Evolutionary conservation across 2,113 vertebrate species (phyloP), one percentile per base, ranked within the genome.

Genomic region (Cheirogaleus medius): DNA sequence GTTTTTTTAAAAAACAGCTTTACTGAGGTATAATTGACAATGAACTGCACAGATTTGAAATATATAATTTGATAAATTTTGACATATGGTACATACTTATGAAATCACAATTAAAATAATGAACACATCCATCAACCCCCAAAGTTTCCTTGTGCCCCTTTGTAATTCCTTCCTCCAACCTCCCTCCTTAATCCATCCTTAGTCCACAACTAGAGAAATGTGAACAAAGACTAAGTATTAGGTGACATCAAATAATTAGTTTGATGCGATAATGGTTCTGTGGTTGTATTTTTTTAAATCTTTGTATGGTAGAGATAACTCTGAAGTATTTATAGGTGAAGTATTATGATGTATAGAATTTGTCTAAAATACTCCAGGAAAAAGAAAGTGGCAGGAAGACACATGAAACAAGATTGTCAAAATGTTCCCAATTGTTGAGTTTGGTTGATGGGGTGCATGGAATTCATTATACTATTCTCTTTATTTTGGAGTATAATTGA

Each of bases 31-130:
- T 71, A 94, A 91, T 1, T 91, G 44, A 88, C 42, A 87, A 73
- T 80, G 60, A 92, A 49, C 10, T 34, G 47, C 14, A 73, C 29
- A 63, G 32, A 58, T 34, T 91, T 95, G 81, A 95, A 69, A 32
- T 90, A 13, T 49, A 71, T 7, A 82, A 42, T 87, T 56, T 81
- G 73, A 25, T 85, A 85, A 10, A 3, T 95, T 74, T 71, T 94
- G 71, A 87, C 69, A 84, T 52, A 44, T 56, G 25, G 9, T 32
- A 73, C 64, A 52, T 78, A 80, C 39, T 89, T 89, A 9, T 73
- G n/a, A 94, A 92, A 92, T 73, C n/a, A 68, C 78, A 66, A 71
- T 78, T 80, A 94, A 96, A 96, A 91, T 64, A 91, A 74, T n/a
- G 39, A 88, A 90, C 58, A 76, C 9, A 39, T 66, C 23, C 20